Evolutionary conservation across 1,140 invertebrate species (phyloP), one percentile per base, ranked within the genome.

Genomic region (Hyles vespertilio): DNA sequence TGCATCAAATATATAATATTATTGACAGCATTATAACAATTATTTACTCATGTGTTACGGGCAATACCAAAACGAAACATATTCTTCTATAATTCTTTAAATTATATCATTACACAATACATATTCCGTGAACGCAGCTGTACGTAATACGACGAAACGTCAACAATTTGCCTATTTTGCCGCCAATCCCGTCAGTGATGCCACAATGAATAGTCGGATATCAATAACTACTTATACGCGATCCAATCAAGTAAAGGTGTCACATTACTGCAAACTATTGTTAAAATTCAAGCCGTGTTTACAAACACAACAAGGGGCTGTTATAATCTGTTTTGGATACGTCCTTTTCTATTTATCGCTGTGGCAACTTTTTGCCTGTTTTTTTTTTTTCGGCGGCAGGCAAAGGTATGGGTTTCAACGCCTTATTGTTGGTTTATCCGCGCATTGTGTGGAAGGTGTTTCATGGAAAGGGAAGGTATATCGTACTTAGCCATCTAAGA

Each of bases 301-400:
- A 88, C 83, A 88, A 88, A 88, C 85, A 88, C 80, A 88, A 88
- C 82, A 88, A 76, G 77, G 79, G 83, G 79, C 80, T 84, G 83
- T 85, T 79, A 83, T 86, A 88, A 88, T 86, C 85, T 86, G 76
- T 85, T 86, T 87, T 74, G 70, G 74, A 85, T 77, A 69, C 71
- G 69, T 62, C 70, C 81, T 75, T 22, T 79, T 77, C 77, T 81
- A 76, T 76, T 81, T 76, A 78, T 79, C 72, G 77, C 74, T 84
- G 74, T 83, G 71, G 68, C 73, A 77, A 84, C 72, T 81, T 79
- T 82, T 75, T 58, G 63, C 58, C 50, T 70, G 56, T 70, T 69
- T 77, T 81, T 84, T 86, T 84, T 79, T 80, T 79, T 73, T 60
- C 49, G 50, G 58, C 69, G 65, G 74, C 72, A 72, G 43, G 65